These are phyloP conservation scores for Anabacerthia variegaticeps DNA, from an alignment of 2,797 vertebrate genomes.

Conservation along the genomic window DNA sequence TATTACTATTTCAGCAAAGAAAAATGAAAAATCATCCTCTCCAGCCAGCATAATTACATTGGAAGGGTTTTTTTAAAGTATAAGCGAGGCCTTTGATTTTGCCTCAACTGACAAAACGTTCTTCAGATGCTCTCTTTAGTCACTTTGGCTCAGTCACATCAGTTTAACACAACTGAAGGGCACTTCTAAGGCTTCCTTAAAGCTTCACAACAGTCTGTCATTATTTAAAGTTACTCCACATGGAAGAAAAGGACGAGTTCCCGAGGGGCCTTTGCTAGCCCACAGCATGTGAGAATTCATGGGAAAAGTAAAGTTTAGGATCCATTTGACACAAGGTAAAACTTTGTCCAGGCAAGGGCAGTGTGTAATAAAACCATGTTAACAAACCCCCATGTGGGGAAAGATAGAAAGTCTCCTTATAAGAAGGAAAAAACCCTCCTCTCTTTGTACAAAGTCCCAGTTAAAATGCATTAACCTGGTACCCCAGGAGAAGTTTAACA, in stretches of 20 bases:
- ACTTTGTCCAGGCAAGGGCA: not conserved
- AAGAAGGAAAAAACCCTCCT: too few species aligned
- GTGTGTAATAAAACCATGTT: fast-evolving
- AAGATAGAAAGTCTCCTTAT: not conserved
- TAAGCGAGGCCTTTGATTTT: conserved; percentile 18
- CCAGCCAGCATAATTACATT: conserved; percentile 5
- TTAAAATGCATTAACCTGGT: not conserved
- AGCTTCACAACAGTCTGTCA: not conserved
- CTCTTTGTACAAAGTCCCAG: not conserved
- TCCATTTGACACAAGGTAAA: not conserved
- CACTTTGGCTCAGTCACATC: not conserved
- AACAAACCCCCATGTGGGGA: not conserved
- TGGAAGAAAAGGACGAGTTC: not conserved
- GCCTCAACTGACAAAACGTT: not conserved
- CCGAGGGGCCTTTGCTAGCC: not conserved
- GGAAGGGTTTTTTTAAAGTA: not conserved
- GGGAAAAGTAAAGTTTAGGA: not conserved
- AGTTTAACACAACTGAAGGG: not conserved
- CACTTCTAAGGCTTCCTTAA: not conserved
- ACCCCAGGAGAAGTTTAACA: not conserved
- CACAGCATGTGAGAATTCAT: fast-evolving
- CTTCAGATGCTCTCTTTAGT: not conserved
- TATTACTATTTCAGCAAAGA: not conserved
- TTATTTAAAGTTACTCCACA: not conserved
- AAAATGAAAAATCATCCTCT: conserved; percentile 11